phyloP scores from a whole-genome alignment of 2,888 invertebrate genomes.

The Strigamia transsilvanica region DNA sequence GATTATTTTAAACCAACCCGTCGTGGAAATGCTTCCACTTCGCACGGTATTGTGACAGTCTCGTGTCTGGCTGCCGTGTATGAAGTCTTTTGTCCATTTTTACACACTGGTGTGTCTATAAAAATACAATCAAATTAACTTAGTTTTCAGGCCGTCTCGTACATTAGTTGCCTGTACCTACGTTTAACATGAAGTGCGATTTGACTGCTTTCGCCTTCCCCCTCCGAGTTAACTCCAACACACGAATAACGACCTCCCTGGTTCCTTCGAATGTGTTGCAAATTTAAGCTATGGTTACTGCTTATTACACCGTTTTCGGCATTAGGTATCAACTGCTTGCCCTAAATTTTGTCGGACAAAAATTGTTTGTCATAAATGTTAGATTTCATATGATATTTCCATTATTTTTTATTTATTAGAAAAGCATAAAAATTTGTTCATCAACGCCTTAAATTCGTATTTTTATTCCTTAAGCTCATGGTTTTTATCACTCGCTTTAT shows the following conservation, averaged over 20 bases:
- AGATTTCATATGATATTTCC: no score
- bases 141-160: background rate
- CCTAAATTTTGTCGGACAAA: background rate
- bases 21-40: slow-evolving; percentile 63
- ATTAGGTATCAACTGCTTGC: background rate
- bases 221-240: background rate
- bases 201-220: background rate
- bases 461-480: slow-evolving; percentile 6
- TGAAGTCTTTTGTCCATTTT: background rate
- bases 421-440: background rate
- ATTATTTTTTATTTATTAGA: background rate
- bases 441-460: background rate
- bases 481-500: slow-evolving; percentile 1
- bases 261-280: background rate
- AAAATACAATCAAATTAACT: background rate
- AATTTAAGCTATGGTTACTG: background rate
- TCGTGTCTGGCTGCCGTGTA: slow-evolving; percentile 1
- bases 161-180: slow-evolving; percentile 1
- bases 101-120: slow-evolving; percentile 23
- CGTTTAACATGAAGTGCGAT: slow-evolving; percentile 2
- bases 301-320: no score
- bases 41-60: slow-evolving; percentile 18
- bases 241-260: background rate
- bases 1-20: background rate
- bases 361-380: background rate